A percentile compares a stretch with the other conserved stretches of the same genome.
These are phyloP conservation scores for Pristionchus arcanus DNA, from an alignment of 2,888 invertebrate genomes.

Conservation along the genomic window DNA sequence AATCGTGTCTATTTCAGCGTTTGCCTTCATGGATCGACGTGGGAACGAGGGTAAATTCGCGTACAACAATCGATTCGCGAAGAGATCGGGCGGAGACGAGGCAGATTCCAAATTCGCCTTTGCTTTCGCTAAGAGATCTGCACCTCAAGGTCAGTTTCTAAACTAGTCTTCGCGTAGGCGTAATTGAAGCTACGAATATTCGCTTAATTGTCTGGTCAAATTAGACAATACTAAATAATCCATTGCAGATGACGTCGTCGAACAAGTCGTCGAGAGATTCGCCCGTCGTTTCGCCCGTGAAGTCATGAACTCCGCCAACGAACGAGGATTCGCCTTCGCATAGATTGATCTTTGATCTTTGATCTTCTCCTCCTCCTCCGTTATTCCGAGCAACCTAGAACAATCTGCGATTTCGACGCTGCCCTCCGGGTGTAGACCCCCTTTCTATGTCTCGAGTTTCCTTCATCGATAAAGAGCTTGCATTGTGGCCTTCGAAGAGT, in stretches of 20 bases:
- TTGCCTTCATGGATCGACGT: constrained; percentile 5
- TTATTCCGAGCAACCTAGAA: constrained; percentile 40
- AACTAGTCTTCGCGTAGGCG: no score
- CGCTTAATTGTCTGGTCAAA: not conserved
- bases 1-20: not conserved
- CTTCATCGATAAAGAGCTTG: constrained; percentile 42
- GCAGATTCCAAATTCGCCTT: constrained; percentile 8
- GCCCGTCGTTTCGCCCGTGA: constrained; percentile 51
- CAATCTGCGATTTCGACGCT: constrained; percentile 11
- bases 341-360: constrained; percentile 51
- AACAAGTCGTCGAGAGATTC: constrained; percentile 30
- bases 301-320: constrained; percentile 22
- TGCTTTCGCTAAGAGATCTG: constrained; percentile 46
- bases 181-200: not conserved
- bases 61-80: constrained; percentile 45
- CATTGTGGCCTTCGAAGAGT: not conserved
- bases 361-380: not conserved
- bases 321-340: constrained; percentile 48
- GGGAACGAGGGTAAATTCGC: constrained; percentile 38
- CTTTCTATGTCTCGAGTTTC: not conserved
- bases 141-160: not conserved
- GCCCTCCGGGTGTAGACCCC: constrained; percentile 35
- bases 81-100: not conserved
- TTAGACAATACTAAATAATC: not conserved
- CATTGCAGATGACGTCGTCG: constrained; percentile 27